phyloP scores from a whole-genome alignment of 2,888 invertebrate genomes.

The Apamea crenata region DNA sequence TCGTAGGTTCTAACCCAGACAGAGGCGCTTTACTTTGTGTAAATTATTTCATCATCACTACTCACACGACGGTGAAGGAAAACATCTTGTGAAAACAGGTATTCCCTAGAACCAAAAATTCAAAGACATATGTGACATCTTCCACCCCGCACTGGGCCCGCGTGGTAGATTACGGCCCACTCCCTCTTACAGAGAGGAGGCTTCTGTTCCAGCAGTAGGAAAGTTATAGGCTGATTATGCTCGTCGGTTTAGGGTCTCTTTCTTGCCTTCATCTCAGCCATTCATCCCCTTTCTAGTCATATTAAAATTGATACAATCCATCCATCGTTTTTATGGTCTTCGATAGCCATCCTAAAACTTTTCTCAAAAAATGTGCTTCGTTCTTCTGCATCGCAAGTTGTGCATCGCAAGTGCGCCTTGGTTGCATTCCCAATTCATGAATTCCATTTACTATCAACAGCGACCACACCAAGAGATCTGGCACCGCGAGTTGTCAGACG shows the following conservation, averaged over 20 bases:
- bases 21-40: neutral
- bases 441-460: slow-evolving; percentile 47
- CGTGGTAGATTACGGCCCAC: neutral
- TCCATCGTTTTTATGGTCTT: neutral
- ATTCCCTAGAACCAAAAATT: neutral
- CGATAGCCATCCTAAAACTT: neutral
- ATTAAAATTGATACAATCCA: neutral
- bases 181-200: neutral
- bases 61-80: neutral
- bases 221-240: neutral
- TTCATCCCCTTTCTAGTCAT: neutral
- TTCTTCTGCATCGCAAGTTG: neutral
- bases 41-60: neutral
- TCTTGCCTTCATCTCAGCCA: neutral
- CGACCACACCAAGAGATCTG: slow-evolving; percentile 86
- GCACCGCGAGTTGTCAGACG: slow-evolving; percentile 87
- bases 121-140: neutral
- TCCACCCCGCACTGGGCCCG: neutral
- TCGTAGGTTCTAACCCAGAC: too few species aligned
- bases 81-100: neutral
- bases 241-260: neutral
- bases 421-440: neutral
- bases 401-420: neutral
- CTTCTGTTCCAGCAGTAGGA: neutral
- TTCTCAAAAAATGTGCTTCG: neutral